Base-by-base conservation (phyloP, 2,113 vertebrate genomes). In the Sterna hirundo region DNA sequence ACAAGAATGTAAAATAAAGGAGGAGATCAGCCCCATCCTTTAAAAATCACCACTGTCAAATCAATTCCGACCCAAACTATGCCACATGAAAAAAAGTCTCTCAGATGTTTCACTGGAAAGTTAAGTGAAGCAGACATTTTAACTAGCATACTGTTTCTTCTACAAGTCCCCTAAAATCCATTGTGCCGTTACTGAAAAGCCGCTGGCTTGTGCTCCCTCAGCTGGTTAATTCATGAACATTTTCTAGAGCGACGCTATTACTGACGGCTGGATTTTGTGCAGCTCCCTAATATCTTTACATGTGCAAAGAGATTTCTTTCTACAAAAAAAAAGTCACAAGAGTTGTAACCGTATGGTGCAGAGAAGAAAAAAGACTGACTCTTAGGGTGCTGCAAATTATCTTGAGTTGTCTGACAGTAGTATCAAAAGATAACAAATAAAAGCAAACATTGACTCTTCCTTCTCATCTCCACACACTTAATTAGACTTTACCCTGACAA, bases 311-410 rank as follows among this genome's bases (percentile, higher is more conserved):
- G 23, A 34, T 11, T 65, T 76, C 20, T 61, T 21, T 18, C 26
- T 42, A 25, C 3, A 15, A 64, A 47, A 57, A 38, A 52, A 32
- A 54, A 17, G 3, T 78, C 54, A 36, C 19, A 36, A 15, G 52
- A 70, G 25, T 0, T 2, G 15, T 42, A 81, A 30, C 13, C 55
- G 15, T 13, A n/a, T 0, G 0, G 9, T 51, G 30, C 2, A 1
- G 42, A 84, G 83, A 81, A 75, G 29, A 15, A 70, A 70, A 70
- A n/a, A 29, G n/a, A 46, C 16, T 15, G 38, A 40, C 34, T 51
- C 18, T 46, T 44, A 75, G 10, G 51, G 42, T 46, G 38, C 68
- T 77, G 49, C 5, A 5, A 69, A 5, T 49, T 83, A 68, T 81
- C 44, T 75, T 84, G 40, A 65, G 20, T n/a, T 86, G 46, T 66